Percentiles rank a stretch among this genome's conserved stretches.
Conservation (phyloP, 1,140 invertebrate genomes). For the Drosophila bifasciata region DNA sequence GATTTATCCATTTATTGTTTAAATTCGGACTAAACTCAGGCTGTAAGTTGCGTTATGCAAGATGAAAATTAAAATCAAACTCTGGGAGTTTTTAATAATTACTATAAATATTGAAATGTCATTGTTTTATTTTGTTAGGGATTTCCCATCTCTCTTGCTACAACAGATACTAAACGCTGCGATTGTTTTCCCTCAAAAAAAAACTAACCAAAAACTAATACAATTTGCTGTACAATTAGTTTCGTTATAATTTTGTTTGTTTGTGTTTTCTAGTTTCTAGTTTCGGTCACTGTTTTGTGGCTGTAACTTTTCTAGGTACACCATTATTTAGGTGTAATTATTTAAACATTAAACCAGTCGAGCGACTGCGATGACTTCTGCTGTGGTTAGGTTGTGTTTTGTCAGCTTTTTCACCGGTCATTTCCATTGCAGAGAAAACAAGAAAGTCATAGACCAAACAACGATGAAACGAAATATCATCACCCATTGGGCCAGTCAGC, state of each 20-base stretch:
- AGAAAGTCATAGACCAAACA: slow-evolving; percentile 56
- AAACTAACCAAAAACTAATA: slow-evolving; percentile 33
- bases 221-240: slow-evolving; percentile 55
- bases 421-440: slow-evolving; percentile 57
- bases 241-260: slow-evolving; percentile 65
- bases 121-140: too few species aligned
- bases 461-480: slow-evolving; percentile 64
- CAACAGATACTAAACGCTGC: too few species aligned
- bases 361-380: not conserved
- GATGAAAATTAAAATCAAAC: too few species aligned
- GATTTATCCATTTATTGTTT: too few species aligned
- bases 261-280: slow-evolving; percentile 52
- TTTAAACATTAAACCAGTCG: slow-evolving; percentile 79
- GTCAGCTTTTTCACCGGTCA: slow-evolving; percentile 29
- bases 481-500: slow-evolving; percentile 28
- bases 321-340: slow-evolving; percentile 66
- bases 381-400: slow-evolving; percentile 29
- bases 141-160: too few species aligned
- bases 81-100: too few species aligned
- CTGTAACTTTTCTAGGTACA: slow-evolving; percentile 44
- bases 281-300: slow-evolving; percentile 29
- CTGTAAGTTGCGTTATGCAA: too few species aligned
- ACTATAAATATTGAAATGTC: too few species aligned
- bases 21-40: too few species aligned
- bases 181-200: not conserved